Evolutionary conservation across 2,113 vertebrate species (phyloP), one percentile per base, ranked within the genome.

Genomic region (Elgaria multicarinata): DNA sequence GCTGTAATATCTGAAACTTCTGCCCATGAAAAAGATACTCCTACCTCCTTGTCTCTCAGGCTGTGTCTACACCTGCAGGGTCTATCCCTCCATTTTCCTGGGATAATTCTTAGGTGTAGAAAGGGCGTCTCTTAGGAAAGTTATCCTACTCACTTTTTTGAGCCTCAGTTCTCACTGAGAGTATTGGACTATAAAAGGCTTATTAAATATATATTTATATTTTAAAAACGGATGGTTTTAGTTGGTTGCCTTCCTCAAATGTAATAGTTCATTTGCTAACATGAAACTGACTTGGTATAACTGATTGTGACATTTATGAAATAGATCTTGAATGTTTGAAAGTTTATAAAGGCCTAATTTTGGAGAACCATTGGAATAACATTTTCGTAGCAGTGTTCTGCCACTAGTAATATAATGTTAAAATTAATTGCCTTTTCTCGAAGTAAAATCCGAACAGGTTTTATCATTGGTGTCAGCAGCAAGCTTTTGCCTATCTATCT

Each of bases 381-480:
- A 31, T 12, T n/a, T 74, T 91, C 79, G 0, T 58, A 42, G 36
- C 55, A 26, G 50, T 36, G 71, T 28, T 3, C 36, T 86, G 10
- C 28, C 26, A 76, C 46, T 77, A 4, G 33, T 89, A 31, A 13
- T 77, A 26, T 20, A 83, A 26, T 80, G 42, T 14, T 44, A 9
- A 39, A 74, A n/a, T 31, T 78, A n/a, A 77, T 62, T 9, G 20
- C 6, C 84, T 6, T 33, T 36, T 86, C 6, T 36, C 9, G 28
- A 46, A 86, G 7, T 74, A 18, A 87, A 87, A 71, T 87, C 74
- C 85, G 78, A 86, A 12, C 24, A 36, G 55, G 75, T 84, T 92
- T 79, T 72, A 86, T 50, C 42, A 1, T 55, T 88, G n/a, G 28
- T 18, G 28, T 88, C 36, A 81, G 26, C 78, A 85, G 79, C 9